Evolutionary conservation across 2,888 invertebrate species (phyloP), one percentile per base, ranked within the genome.

Genomic region (Cryptops parisi): DNA sequence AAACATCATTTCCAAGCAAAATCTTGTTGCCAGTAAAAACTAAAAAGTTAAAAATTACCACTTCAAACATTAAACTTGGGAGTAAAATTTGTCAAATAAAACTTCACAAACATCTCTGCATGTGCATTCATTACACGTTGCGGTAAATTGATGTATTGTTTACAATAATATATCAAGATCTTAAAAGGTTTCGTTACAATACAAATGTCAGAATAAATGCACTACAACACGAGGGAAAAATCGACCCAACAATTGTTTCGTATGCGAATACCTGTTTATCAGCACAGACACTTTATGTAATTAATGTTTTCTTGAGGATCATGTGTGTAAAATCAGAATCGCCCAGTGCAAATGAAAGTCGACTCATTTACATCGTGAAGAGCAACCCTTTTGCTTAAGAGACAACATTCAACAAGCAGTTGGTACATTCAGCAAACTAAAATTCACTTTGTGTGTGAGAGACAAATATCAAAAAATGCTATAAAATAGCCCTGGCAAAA

Each of bases 71-170:
- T 24, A 9, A 19, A 46, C 21, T 26, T 25, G 27, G 27, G 19
- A 41, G 43, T 41, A 41, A 19, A 41, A 41, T 21, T 21, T 41
- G n/a, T 21, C 6, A 41, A 41, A 19, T 15, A 19, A 41, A 41
- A 41, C 19, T 41, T 41, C 43, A 41, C 43, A 21, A 6, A 41
- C 43, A 41, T 41, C 19, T 41, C 19, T 17, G 6, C 19, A n/a
- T 22, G 46, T 46, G 46, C 46, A 46, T 43, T 51, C 51, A 23
- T 25, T 41, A 43, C 43, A 49, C 21, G 19, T 51, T 51, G 51
- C 51, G 41, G 51, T 43, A 43, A 22, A 43, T 51, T 40, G 24
- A 26, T 26, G 43, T 43, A 51, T 51, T 51, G 43, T 24, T 22
- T 46, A 46, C 46, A 46, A 46, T 4, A 46, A 24, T 46, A 46